Evolutionary conservation across 2,113 vertebrate species (phyloP).

Genomic region (Spheniscus mendiculus): DNA sequence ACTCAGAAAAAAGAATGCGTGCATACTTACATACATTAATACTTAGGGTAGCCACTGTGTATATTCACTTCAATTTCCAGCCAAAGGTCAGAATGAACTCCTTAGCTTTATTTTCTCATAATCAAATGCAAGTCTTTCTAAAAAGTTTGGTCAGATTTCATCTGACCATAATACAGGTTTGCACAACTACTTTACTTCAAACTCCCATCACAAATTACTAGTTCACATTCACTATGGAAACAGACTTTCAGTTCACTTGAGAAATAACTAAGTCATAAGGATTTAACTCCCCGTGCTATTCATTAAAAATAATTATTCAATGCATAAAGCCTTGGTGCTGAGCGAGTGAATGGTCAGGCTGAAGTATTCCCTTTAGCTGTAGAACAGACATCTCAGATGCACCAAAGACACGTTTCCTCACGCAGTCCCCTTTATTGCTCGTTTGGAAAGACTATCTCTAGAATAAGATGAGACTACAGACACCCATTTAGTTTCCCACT

Average conservation of each 20-base stretch:
- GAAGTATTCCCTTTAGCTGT: not conserved
- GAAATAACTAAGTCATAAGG: constrained; percentile 52
- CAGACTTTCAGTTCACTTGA: constrained; percentile 34
- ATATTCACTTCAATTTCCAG: not conserved
- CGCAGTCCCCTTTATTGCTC: not conserved
- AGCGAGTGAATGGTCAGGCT: not conserved
- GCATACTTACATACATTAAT: not conserved
- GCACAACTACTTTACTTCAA: not conserved
- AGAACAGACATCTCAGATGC: not conserved
- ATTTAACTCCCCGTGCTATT: constrained; percentile 7
- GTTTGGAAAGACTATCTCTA: constrained; percentile 1
- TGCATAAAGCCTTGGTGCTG: not conserved
- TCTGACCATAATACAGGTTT: not conserved
- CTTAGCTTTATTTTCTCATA: not conserved
- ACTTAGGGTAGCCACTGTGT: not conserved
- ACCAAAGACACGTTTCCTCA: not conserved
- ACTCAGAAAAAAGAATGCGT: not conserved
- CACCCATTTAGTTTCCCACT: constrained; percentile 28
- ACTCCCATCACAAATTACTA: not conserved
- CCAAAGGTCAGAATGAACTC: not conserved
- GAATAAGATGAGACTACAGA: constrained; percentile 33
- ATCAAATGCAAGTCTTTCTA: not conserved
- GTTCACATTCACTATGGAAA: constrained; percentile 26
- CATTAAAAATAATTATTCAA: constrained; percentile 56
- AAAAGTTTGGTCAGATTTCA: not conserved